Conservation (phyloP, 2,797 vertebrate species). For the Danio choprae region DNA sequence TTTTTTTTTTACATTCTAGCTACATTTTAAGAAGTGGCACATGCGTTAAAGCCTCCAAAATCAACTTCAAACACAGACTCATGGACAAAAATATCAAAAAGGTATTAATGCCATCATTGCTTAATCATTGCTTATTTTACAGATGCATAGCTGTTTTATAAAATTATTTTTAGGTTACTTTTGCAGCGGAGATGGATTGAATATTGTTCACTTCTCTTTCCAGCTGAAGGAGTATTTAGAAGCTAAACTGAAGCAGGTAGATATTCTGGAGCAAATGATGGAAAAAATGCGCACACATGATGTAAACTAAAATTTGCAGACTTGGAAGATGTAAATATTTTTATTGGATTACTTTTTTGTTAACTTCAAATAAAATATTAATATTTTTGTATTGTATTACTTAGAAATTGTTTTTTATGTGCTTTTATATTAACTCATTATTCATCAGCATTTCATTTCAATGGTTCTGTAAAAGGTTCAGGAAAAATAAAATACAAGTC, state of each 20-base stretch:
- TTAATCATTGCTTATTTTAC: not conserved
- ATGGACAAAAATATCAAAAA: conserved; percentile 66
- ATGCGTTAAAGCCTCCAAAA: conserved; percentile 76
- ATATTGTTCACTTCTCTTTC: not conserved
- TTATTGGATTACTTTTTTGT: not conserved
- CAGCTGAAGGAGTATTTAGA: conserved; percentile 69
- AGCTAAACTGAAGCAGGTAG: conserved; percentile 62
- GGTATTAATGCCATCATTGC: conserved; percentile 53
- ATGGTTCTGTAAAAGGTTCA: no score
- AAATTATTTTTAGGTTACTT: not conserved
- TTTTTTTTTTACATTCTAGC: conserved; percentile 70
- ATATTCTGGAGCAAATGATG: conserved; percentile 56
- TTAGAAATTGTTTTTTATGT: not conserved
- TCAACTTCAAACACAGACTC: conserved; percentile 76
- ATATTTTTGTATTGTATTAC: conserved; percentile 6
- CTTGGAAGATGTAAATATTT: not conserved
- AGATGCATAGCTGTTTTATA: not conserved
- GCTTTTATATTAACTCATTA: not conserved
- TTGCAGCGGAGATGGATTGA: not conserved
- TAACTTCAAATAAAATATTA: conserved; percentile 1
- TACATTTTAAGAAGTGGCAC: conserved; percentile 80
- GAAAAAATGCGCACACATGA: conserved; percentile 23
- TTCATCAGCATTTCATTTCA: not conserved
- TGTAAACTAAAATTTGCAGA: not conserved
- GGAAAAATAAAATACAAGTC: no score